Base-by-base conservation (phyloP, 1,140 invertebrate genomes). In the Pollicipes pollicipes region DNA sequence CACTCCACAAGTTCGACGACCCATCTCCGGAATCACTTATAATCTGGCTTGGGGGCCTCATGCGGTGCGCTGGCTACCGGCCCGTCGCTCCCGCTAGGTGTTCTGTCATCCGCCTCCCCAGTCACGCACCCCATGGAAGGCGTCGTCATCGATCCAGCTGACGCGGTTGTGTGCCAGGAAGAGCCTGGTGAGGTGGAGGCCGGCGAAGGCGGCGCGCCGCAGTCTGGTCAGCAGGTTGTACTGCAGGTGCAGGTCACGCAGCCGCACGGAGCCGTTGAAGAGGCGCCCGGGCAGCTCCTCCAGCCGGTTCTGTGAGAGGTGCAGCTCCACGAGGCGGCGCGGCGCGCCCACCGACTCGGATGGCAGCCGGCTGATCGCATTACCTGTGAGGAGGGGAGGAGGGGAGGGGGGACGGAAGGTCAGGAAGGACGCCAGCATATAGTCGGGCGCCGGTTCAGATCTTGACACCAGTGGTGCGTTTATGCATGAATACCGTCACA, bases 91-190 rank as follows among this genome's bases (percentile, higher is more conserved):
- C 24, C 37, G 24, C 37, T 45, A 13, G 37, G 37, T 45, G 37
- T 24, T 69, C 74, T 73, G n/a, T n/a, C n/a, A n/a, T n/a, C n/a
- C n/a, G n/a, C n/a, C n/a, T n/a, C n/a, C n/a, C n/a, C n/a, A n/a
- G n/a, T 17, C 69, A 72, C 85, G 85, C 0, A 90, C 78, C 0
- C 88, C 88, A 32, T 83, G 79, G 76, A 93, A 90, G 37, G 89
- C 85, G 68, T 86, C 81, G 0, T 85, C 82, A 74, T 90, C 84
- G 31, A 91, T 82, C 0, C 81, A 80, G 69, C 81, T 81, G 16
- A 94, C 83, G 71, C 84, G 84, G 77, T 94, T 94, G 69, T 87
- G 87, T 0, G 89, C 88, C 70, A 94, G 78, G 67, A 90, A 89
- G 13, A 94, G 83, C 74, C 88, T 84, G 70, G 86, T 85, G n/a